A percentile compares a stretch with the other conserved stretches of the same genome.
Conservation (phyloP, 2,888 invertebrate species). For the Napeogenes sylphis region DNA sequence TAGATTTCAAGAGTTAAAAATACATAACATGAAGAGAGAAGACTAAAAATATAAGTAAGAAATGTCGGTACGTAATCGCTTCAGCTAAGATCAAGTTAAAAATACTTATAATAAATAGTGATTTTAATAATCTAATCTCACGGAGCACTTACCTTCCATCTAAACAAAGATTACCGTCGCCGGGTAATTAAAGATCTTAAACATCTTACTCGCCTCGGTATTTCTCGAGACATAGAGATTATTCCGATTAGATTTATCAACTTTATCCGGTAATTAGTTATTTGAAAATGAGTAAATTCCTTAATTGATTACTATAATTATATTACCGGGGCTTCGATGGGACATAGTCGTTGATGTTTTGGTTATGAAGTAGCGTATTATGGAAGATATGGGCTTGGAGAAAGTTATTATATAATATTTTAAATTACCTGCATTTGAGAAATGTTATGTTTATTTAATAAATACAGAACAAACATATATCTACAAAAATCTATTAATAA, state of each 20-base stretch:
- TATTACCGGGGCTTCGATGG: neutral
- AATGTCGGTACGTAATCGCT: neutral
- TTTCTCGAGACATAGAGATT: neutral
- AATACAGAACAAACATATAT: neutral
- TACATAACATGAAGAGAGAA: too few relatives aligned
- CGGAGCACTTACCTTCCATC: neutral
- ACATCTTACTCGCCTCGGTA: neutral
- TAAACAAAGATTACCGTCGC: slow-evolving; percentile 3
- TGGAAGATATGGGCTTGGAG: too few relatives aligned
- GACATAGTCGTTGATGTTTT: neutral
- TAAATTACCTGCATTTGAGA: too few relatives aligned
- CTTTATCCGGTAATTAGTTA: slow-evolving; percentile 4
- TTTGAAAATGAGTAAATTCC: neutral
- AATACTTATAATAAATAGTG: neutral
- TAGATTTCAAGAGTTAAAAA: too few relatives aligned
- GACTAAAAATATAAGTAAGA: neutral
- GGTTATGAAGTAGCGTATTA: neutral
- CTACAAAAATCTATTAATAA: too few relatives aligned
- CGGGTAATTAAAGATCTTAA: neutral
- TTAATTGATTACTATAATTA: slow-evolving; percentile 2
- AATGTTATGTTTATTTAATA: neutral
- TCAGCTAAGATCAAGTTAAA: neutral
- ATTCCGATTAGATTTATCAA: neutral
- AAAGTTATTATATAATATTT: too few relatives aligned
- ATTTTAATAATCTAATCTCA: neutral